Percentiles rank a stretch among this genome's conserved stretches.
These are phyloP conservation scores for Lordiphosa clarofinis DNA, from an alignment of 1,140 invertebrate species.

Conservation along the genomic window DNA sequence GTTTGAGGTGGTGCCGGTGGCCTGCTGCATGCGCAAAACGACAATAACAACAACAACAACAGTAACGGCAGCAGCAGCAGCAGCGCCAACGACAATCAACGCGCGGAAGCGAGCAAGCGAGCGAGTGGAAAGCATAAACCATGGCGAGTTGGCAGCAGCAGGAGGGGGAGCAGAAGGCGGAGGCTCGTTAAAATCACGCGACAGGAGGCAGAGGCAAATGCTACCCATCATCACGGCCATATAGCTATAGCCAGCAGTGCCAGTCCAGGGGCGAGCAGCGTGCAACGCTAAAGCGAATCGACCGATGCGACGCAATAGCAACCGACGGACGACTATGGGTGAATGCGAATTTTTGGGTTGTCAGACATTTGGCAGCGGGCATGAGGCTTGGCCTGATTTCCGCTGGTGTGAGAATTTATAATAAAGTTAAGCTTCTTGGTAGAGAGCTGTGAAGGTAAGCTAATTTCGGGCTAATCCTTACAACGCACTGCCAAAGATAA, in stretches of 20 bases:
- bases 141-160: constrained; percentile 48
- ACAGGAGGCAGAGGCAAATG: constrained; percentile 32
- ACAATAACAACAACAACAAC: constrained; percentile 24
- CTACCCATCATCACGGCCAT: constrained; percentile 2
- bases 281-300: constrained; percentile 40
- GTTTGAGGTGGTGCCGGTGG: constrained; percentile 63
- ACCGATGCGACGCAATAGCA: constrained; percentile 32
- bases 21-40: constrained; percentile 23
- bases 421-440: no score
- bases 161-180: constrained; percentile 11
- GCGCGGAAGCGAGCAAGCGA: constrained; percentile 63
- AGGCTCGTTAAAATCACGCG: constrained; percentile 77
- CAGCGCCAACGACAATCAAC: constrained; percentile 65
- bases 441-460: no score
- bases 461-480: no score
- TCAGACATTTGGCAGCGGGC: constrained; percentile 18
- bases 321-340: constrained; percentile 5
- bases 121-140: constrained; percentile 74
- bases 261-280: constrained; percentile 15
- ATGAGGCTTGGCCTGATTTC: no score
- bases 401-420: no score
- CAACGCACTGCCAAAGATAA: no score
- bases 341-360: constrained; percentile 1
- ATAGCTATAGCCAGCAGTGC: constrained; percentile 17
- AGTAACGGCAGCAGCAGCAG: constrained; percentile 21